Base-by-base conservation (phyloP, 1,140 invertebrate genomes). In the Dryas iulia region DNA sequence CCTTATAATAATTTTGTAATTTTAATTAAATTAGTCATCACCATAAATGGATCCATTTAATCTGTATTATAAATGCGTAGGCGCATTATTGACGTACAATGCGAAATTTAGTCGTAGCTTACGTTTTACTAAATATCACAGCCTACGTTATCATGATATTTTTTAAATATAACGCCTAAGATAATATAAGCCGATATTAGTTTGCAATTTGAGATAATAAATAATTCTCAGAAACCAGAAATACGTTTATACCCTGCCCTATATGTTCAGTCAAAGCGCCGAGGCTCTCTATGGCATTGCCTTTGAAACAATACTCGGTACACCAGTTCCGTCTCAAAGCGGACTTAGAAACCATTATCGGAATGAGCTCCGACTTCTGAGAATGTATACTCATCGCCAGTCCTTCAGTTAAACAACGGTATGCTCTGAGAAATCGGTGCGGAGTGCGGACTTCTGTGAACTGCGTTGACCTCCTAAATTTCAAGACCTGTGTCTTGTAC, bases 401-500 rank as follows among this genome's bases (percentile, higher is more conserved):
- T 73, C 72, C 72, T 63, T 64, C 63, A 68, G 76, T 77, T 74
- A 75, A 78, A 87, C 76, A 85, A 85, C 82, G 81, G 80, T 86
- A 79, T 76, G 66, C 74, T 62, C 66, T 74, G 74, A 74, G 79
- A 82, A 86, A 82, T 77, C 76, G 74, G 82, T 83, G 80, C 73
- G 74, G 68, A 81, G 74, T 80, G 69, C 72, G 76, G 53, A 67
- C 60, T 74, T 63, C 67, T 67, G 65, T 59, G 64, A 67, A 71
- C 26, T 56, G 56, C 14, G 18, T 21, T 67, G 64, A 74, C 68
- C 72, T 67, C 56, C 63, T 62, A 65, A 69, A 58, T 64, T 33
- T 47, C 39, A 21, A 47, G 30, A n/a, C 25, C 26, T 53, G 39
- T 47, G 39, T 39, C 33, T 39, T 47, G n/a, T n/a, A 47, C 39